Base-by-base conservation (phyloP, 1,140 invertebrate species). In the Drosophila micromelanica region DNA sequence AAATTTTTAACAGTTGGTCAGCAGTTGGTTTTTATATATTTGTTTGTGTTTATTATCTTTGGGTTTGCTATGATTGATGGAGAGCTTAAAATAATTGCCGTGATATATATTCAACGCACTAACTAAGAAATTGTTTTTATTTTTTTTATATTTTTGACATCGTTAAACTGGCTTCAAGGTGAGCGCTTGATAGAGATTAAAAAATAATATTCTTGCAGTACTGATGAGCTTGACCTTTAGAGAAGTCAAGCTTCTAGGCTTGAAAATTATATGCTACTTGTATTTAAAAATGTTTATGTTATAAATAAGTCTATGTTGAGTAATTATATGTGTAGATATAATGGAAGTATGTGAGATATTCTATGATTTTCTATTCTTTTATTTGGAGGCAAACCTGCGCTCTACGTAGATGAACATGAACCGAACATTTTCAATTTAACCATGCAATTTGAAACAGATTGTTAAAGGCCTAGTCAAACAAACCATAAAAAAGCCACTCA, bases 91-190 rank as follows among this genome's bases (percentile, higher is more conserved):
- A 70, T 74, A 70, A 74, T 69, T 70, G 57, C 67, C 43, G 27
- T 38, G 59, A 48, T 63, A 68, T 69, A 73, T 68, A 48, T 73
- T 45, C n/a, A 27, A 69, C 37, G 42, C 68, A 43, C 51, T 52
- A 55, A 55, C 63, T 73, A 63, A 30, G 32, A 15, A 67, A n/a
- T 38, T 35, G 40, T 17, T 17, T 59, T 46, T 35, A 57, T 59
- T 46, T 27, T 62, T 38, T 52, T 17, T 62, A 38, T 45, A 27
- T 49, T 20, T 45, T 51, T 27, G 5, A 49, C 17, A 64, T 46
- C 62, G 59, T 72, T 72, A 72, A 67, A 59, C 46, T 15, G 51
- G 52, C 20, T 17, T 67, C 69, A 72, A 72, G 69, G 69, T 64
- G 40, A 72, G 20, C 8, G 35, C 42, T 51, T 55, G 43, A 56